Percentiles rank a stretch among this genome's conserved stretches.
These are phyloP conservation scores for Aplidium turbinatum DNA, from an alignment of 23 tunicate species.

Conservation along the genomic window DNA sequence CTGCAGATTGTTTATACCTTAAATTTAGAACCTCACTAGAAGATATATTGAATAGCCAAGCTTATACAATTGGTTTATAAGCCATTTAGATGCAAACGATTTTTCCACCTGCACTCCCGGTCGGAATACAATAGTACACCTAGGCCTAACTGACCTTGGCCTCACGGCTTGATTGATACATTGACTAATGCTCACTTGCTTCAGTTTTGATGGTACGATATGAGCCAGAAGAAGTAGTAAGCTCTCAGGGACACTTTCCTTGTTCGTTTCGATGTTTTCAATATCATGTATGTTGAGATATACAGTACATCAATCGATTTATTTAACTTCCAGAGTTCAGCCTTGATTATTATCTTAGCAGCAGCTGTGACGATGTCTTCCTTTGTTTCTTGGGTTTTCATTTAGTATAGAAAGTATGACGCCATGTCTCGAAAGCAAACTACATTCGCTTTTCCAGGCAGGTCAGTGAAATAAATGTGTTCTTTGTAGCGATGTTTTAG, in stretches of 20 bases:
- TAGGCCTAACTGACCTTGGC: constrained; percentile 3
- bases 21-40: not conserved
- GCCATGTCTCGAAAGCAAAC: too few species aligned
- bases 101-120: constrained; percentile 1
- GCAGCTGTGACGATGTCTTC: too few species aligned
- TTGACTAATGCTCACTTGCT: constrained; percentile 11
- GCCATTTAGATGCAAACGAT: constrained; percentile 3
- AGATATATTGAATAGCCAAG: constrained; percentile 4
- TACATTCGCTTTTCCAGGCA: too few species aligned
- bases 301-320: constrained; percentile 1
- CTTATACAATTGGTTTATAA: not conserved
- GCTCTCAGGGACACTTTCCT: not conserved
- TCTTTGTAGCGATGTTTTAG: too few species aligned
- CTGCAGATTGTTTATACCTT: constrained; percentile 9
- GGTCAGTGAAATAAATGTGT: too few species aligned
- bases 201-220: not conserved
- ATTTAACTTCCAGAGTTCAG: not conserved
- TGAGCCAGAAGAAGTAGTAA: not conserved
- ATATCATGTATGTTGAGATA: not conserved
- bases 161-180: not conserved
- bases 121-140: not conserved
- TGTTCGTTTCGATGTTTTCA: not conserved
- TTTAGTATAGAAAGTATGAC: too few species aligned
- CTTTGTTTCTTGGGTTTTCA: too few species aligned
- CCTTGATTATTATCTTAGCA: not conserved